phyloP scores from a whole-genome alignment of 2,888 invertebrate genomes.

The Agriotes lineatus region DNA sequence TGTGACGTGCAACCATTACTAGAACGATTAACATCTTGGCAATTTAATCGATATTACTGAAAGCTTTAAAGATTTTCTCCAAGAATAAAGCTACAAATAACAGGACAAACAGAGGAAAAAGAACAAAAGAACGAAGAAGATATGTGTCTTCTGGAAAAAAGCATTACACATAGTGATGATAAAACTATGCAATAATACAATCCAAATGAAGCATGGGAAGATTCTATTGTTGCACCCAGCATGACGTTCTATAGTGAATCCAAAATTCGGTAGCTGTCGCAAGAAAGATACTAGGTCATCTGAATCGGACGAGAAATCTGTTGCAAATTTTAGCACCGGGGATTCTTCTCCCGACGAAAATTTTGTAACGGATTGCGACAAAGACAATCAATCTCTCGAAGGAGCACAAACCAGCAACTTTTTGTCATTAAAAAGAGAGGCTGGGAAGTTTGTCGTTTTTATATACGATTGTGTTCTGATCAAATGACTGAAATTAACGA shows the following conservation, averaged over 20 bases:
- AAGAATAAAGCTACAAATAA: neutral
- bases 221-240: neutral
- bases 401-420: neutral
- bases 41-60: neutral
- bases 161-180: neutral
- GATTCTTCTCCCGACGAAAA: neutral
- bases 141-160: too few species aligned
- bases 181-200: neutral
- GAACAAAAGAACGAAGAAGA: neutral
- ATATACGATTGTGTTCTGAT: neutral
- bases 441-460: neutral
- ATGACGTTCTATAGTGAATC: neutral
- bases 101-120: neutral
- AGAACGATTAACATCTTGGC: neutral
- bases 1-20: neutral
- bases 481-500: neutral
- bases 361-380: neutral
- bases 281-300: neutral
- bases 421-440: neutral
- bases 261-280: neutral
- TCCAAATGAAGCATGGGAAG: neutral
- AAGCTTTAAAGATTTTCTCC: neutral
- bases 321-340: neutral
- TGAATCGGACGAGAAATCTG: neutral
- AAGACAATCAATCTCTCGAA: neutral